phyloP scores from a whole-genome alignment of 2,113 vertebrate genomes.

The Himantopus leucocephalus region DNA sequence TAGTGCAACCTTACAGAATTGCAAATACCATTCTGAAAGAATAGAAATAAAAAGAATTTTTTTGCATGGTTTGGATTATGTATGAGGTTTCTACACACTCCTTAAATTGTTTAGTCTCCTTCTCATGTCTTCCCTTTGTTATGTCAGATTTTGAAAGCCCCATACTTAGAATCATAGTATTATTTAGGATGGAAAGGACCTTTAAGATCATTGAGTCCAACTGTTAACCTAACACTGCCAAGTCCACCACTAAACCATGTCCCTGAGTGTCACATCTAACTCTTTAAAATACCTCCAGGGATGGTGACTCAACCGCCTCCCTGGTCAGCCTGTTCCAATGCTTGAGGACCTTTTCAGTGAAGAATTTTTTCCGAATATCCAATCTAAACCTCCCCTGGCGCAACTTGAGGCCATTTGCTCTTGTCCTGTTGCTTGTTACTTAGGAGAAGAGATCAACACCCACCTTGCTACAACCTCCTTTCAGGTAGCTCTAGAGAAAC shows the following conservation, averaged over 20 bases:
- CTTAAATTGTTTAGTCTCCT: background rate
- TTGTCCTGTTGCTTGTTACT: background rate
- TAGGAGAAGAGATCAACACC: background rate
- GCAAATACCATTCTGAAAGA: background rate
- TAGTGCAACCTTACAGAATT: background rate
- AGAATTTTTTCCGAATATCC: background rate
- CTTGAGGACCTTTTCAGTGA: background rate
- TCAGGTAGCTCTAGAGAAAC: background rate
- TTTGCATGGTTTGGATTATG: background rate
- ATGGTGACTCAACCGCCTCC: background rate
- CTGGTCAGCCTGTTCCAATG: background rate
- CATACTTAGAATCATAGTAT: background rate
- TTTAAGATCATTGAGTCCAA: background rate
- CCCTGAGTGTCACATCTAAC: background rate
- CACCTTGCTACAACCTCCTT: background rate
- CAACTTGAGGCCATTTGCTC: background rate
- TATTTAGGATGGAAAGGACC: background rate
- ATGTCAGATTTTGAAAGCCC: background rate
- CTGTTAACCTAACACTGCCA: background rate
- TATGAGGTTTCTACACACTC: background rate
- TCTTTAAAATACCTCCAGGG: background rate
- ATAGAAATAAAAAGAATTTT: background rate
- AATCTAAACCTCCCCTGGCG: background rate
- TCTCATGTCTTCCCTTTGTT: background rate
- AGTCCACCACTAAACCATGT: background rate